Conservation (phyloP, 1,140 invertebrate genomes). For the Drosophila nebulosa region DNA sequence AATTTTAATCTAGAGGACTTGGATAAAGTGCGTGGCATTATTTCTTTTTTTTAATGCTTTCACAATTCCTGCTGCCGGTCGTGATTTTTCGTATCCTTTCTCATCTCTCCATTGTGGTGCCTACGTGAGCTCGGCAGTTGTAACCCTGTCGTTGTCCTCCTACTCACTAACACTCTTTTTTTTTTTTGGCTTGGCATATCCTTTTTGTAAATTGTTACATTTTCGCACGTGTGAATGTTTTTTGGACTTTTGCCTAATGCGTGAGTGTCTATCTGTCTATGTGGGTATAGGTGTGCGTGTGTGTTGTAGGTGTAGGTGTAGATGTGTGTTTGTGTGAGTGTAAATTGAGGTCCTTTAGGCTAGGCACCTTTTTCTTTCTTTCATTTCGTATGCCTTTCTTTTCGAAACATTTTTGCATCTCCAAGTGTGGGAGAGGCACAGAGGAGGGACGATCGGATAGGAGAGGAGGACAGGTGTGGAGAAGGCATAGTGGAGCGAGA, state of each 20-base stretch:
- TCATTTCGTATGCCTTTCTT: slow-evolving; percentile 26
- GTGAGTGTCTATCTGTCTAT: slow-evolving; percentile 1
- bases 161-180: background rate
- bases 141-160: background rate
- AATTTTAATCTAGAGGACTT: no score
- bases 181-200: slow-evolving; percentile 42
- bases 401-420: slow-evolving; percentile 38
- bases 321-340: slow-evolving; percentile 29
- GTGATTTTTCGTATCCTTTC: background rate
- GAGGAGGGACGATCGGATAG: background rate
- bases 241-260: slow-evolving; percentile 27
- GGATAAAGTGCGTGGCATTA: no score
- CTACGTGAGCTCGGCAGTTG: background rate
- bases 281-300: slow-evolving; percentile 8
- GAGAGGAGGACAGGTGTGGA: no score
- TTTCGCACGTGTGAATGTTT: slow-evolving; percentile 63
- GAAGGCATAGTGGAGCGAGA: background rate
- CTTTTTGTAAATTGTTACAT: slow-evolving; percentile 71
- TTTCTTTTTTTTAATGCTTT: background rate
- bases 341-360: slow-evolving; percentile 63
- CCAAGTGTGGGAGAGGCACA: slow-evolving; percentile 4
- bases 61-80: background rate
- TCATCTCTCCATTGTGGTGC: background rate
- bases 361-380: slow-evolving; percentile 53
- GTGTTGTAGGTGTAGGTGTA: no score